phyloP scores from a whole-genome alignment of 2,113 vertebrate genomes.

The Enhydra lutris region DNA sequence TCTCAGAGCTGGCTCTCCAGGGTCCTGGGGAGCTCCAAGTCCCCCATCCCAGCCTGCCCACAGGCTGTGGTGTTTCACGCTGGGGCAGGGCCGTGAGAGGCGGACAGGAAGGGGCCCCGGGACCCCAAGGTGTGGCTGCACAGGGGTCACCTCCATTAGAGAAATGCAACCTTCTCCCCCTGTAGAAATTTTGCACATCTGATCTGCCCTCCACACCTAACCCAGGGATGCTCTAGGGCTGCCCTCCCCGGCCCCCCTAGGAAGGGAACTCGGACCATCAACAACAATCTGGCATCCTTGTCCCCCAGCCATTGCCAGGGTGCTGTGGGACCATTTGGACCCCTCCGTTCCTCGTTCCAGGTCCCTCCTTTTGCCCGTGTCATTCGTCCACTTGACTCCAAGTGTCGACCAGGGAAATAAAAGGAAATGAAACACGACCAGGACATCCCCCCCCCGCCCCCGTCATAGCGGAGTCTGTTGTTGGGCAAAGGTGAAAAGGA shows the following conservation, averaged over 20 bases:
- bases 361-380: neutral
- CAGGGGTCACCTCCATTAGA: neutral
- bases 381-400: constrained; percentile 33
- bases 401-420: constrained; percentile 32
- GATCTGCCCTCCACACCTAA: neutral
- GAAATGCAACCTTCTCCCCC: neutral
- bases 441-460: neutral
- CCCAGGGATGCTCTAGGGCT: neutral
- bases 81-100: accelerated
- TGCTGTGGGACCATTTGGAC: accelerated
- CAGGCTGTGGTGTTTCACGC: accelerated
- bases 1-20: neutral
- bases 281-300: neutral
- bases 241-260: neutral
- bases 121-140: neutral
- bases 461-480: accelerated
- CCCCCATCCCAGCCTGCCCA: accelerated
- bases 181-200: neutral
- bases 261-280: neutral
- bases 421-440: neutral
- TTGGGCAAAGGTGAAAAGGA: neutral
- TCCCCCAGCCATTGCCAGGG: neutral
- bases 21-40: neutral
- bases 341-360: neutral
- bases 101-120: neutral